phyloP scores from a whole-genome alignment of 2,888 invertebrate species.

The Xestoiulus laeticollis region DNA sequence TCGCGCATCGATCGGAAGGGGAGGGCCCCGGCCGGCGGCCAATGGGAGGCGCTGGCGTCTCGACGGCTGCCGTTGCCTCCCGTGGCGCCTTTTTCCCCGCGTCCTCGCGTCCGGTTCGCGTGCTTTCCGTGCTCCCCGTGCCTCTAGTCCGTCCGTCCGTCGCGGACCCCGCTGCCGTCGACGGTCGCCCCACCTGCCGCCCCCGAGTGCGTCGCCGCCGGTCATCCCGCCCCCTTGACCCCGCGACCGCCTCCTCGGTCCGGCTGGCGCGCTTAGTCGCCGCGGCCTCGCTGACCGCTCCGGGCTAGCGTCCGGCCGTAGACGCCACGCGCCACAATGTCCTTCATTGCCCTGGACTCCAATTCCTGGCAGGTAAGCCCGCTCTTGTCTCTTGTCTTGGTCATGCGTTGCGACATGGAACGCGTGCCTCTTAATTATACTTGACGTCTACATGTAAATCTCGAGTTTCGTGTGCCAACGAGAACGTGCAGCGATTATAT shows the following conservation, averaged over 20 bases:
- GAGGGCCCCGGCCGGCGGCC: constrained; percentile 40
- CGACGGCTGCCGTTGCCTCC: background rate
- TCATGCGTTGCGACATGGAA: background rate
- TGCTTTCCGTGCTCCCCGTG: background rate
- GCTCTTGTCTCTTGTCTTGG: background rate
- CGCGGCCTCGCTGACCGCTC: constrained; percentile 28
- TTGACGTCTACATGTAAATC: background rate
- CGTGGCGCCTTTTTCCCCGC: background rate
- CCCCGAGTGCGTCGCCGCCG: background rate
- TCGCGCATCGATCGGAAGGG: constrained; percentile 27
- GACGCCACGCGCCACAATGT: constrained; percentile 36
- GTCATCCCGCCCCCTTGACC: constrained; percentile 37
- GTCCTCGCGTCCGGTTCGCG: background rate
- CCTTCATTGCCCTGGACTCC: constrained; percentile 53
- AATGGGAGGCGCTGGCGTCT: constrained; percentile 23
- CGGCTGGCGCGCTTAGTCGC: constrained; percentile 25
- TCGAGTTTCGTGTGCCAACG: background rate
- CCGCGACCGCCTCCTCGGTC: constrained; percentile 28
- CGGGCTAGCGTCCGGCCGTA: background rate
- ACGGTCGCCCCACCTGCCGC: background rate
- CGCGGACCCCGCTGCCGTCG: background rate
- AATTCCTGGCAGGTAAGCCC: constrained; percentile 53
- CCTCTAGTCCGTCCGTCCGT: background rate
- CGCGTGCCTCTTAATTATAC: too few species aligned
- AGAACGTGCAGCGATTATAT: background rate